Evolutionary conservation across 2,113 vertebrate species (phyloP), one percentile per base, ranked within the genome.

Genomic region (Ibidorhyncha struthersii): DNA sequence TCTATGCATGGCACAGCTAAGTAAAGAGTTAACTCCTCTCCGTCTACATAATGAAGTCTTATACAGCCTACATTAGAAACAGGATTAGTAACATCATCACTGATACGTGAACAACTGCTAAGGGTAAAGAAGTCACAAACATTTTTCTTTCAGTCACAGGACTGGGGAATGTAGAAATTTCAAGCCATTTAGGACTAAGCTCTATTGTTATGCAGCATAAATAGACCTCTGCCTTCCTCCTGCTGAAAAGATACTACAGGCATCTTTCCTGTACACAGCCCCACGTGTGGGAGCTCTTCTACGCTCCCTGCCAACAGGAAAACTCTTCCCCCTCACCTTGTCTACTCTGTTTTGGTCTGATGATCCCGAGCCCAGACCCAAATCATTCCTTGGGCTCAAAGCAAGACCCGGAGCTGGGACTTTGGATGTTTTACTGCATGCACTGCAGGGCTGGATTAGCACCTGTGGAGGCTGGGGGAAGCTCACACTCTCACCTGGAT

Each of bases 381-480:
- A 70, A 27, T 30, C 20, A 30, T 14, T 52, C 38, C 74, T 56
- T 8, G 8, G 20, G 21, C 45, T 93, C 3, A 4, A 76, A 71
- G 78, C 32, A 80, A 59, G 45, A 43, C 16, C 21, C 63, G 45
- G 56, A 55, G 61, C 2, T 25, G 47, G 32, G 16, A 50, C 40
- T 71, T 52, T 3, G 3, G 59, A 70, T 62, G 56, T 16, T 74
- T 19, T 38, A 16, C 25, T 12, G 47, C 6, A 4, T 25, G 55
- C 0, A 0, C 50, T 59, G 25, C 21, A 53, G 38, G 25, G 27
- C n/a, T 78, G 69, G 11, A 61, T 66, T 26, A 82, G 49, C 63
- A 36, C 9, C 58, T 4, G 0, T 2, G 10, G 22, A 67, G 41
- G n/a, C 70, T 50, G 20, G 26, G 47, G 63, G 26, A 78, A 61